Percentiles rank a stretch among this genome's conserved stretches.
phyloP scores from a whole-genome alignment of 1,140 invertebrate species.

The Stegodyphus mimosarum region DNA sequence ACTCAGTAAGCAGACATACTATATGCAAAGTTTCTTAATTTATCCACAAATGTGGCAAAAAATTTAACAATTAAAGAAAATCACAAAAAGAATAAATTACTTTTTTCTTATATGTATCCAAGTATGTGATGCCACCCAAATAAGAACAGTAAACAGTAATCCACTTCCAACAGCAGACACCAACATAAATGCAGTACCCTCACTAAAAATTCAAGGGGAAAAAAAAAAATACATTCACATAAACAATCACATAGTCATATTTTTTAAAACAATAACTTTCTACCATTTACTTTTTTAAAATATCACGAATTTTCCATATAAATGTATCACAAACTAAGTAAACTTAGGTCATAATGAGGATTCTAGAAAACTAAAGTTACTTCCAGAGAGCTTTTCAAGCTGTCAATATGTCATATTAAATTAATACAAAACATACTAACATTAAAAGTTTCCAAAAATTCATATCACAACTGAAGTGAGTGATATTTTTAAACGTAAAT shows the following conservation, averaged over 20 bases:
- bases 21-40: not conserved
- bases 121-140: slow-evolving; percentile 93
- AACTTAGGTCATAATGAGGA: too few species aligned
- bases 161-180: slow-evolving; percentile 85
- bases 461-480: too few species aligned
- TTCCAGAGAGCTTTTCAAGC: too few species aligned
- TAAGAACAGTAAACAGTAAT: slow-evolving; percentile 88
- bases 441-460: too few species aligned
- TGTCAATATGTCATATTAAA: too few species aligned
- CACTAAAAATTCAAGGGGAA: slow-evolving; percentile 44
- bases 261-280: not conserved
- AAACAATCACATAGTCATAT: not conserved
- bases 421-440: too few species aligned
- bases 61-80: not conserved
- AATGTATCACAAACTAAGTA: too few species aligned
- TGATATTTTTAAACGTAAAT: too few species aligned
- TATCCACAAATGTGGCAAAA: not conserved
- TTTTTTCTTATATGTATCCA: slow-evolving; percentile 96
- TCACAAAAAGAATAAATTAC: slow-evolving; percentile 64
- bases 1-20: not conserved
- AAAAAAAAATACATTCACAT: not conserved
- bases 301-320: too few species aligned
- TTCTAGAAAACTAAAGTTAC: too few species aligned
- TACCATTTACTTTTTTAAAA: too few species aligned
- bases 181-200: slow-evolving; percentile 82